Conservation (phyloP, 2,113 vertebrate genomes). For the Baryphthengus martii region DNA sequence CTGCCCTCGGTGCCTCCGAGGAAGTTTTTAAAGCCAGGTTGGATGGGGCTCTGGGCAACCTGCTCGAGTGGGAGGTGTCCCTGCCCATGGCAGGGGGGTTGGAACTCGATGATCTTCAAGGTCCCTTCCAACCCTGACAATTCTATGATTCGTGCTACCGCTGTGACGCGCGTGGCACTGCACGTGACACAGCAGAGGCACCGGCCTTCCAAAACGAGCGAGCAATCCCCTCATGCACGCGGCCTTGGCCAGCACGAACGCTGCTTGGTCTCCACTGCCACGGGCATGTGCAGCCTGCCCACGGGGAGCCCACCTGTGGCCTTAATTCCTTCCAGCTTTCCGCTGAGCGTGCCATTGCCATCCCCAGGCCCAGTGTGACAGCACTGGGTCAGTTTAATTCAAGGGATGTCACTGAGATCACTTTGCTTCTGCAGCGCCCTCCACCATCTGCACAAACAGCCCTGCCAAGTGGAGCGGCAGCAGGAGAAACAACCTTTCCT, state of each 20-base stretch:
- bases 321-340: background rate
- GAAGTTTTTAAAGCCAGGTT: too few relatives aligned
- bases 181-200: fast-evolving
- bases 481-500: background rate
- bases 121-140: too few relatives aligned
- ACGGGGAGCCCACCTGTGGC: background rate
- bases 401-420: fast-evolving
- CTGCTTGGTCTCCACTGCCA: background rate
- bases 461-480: background rate
- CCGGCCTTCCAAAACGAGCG: background rate
- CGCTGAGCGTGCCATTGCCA: fast-evolving
- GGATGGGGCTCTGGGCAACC: too few relatives aligned
- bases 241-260: background rate
- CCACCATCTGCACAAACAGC: background rate
- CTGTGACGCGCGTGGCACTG: fast-evolving
- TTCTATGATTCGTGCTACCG: fast-evolving
- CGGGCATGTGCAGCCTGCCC: background rate
- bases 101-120: too few relatives aligned
- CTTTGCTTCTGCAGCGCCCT: background rate
- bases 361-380: background rate
- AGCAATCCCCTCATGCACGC: background rate
- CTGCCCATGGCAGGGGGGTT: too few relatives aligned
- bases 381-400: background rate
- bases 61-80: too few relatives aligned
- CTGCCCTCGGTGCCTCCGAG: background rate